These are phyloP conservation scores for Parasteatoda lunata DNA, from an alignment of 2,888 invertebrate species.

Conservation along the genomic window DNA sequence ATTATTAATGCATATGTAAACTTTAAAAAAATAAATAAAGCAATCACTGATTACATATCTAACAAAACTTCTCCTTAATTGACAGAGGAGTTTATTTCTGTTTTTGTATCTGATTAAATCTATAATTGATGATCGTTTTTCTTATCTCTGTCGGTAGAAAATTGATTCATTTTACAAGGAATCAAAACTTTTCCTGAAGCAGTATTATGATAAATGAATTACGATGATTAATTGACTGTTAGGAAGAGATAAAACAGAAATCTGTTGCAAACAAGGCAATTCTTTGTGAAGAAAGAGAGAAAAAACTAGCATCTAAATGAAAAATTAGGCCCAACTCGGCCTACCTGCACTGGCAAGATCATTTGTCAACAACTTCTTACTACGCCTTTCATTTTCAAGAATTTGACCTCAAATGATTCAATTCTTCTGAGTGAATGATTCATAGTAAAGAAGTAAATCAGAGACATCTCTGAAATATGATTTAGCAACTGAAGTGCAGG, in stretches of 20 bases:
- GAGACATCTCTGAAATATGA: not conserved
- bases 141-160: not conserved
- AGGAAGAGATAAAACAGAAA: not conserved
- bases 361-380: not conserved
- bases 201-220: not conserved
- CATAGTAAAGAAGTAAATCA: not conserved
- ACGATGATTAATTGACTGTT: not conserved
- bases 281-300: not conserved
- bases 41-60: too few species aligned
- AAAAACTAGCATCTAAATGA: constrained; percentile 1
- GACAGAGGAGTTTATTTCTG: too few species aligned
- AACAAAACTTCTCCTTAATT: too few species aligned
- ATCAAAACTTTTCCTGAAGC: not conserved
- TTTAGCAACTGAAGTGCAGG: not conserved
- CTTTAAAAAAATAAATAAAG: too few species aligned
- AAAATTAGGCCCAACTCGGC: not conserved
- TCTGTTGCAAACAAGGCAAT: not conserved
- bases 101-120: too few species aligned
- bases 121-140: too few species aligned
- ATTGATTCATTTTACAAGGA: not conserved
- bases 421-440: not conserved
- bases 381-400: not conserved
- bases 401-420: not conserved
- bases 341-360: not conserved
- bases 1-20: too few species aligned